Evolutionary conservation across 2,797 vertebrate species (phyloP), one percentile per base, ranked within the genome.

Genomic region (Gymnocypris eckloni): DNA sequence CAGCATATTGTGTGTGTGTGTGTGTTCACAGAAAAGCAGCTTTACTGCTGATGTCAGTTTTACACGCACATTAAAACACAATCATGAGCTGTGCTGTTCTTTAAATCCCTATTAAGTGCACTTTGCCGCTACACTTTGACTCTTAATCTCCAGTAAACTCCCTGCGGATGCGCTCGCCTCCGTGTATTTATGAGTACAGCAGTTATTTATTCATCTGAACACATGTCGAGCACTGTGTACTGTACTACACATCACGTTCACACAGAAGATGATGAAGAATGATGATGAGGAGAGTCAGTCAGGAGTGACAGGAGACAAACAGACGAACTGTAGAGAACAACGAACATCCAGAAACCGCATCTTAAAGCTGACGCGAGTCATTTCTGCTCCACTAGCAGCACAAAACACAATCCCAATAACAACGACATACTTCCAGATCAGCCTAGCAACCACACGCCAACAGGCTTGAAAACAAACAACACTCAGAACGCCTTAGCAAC

Each of bases 81-180:
- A 70, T 71, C 67, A 71, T 54, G 79, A 80, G 79, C 43, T 10
- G 76, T 39, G 13, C 76, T 61, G 64, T 52, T 48, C 50, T 82
- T 70, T 82, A 82, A 28, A 28, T 82, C 80, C 67, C 80, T 70
- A 71, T 82, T 39, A 82, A 82, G 67, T 52, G 66, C 33, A 82
- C 80, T 82, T 82, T 82, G 20, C 80, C 2, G 48, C 45, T 22
- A 70, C 33, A 82, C 15, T 71, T 41, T 12, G 43, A 70, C 80
- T 67, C 43, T 25, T 79, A 61, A 61, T 79, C 76, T 69, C 18
- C 45, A 69, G 79, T 69, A 66, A 69, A 67, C 28, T 81, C 79
- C 45, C 61, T 8, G 28, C 0, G 64, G 61, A 81, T 20, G 45
- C 1, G 7, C 16, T 0, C 28, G 22, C 15, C 77, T 64, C 13